phyloP scores from a whole-genome alignment of 2,888 invertebrate genomes.

The Cantharis rufa region DNA sequence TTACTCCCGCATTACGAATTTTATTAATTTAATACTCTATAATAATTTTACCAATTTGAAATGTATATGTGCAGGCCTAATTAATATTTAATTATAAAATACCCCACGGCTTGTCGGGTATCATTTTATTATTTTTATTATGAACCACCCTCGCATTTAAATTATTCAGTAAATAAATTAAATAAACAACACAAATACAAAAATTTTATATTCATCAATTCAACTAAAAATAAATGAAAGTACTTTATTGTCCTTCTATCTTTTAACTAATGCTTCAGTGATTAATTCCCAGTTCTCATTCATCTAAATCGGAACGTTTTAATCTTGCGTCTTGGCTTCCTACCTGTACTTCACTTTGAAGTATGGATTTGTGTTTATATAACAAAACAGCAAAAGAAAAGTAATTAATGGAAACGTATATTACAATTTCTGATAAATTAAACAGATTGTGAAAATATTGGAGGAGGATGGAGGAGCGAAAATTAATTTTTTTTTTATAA shows the following conservation, averaged over 20 bases:
- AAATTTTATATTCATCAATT: slow-evolving; percentile 12
- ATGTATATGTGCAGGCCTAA: neutral
- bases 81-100: neutral
- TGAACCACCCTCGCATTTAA: neutral
- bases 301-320: slow-evolving; percentile 20
- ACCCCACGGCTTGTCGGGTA: neutral
- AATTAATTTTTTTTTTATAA: neutral
- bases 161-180: neutral
- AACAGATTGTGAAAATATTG: neutral
- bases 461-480: neutral
- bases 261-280: slow-evolving; percentile 19
- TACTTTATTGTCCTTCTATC: slow-evolving; percentile 10
- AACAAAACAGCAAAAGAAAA: neutral
- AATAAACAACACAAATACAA: neutral
- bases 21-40: too few relatives aligned
- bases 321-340: slow-evolving; percentile 9
- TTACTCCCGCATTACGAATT: neutral
- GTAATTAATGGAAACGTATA: neutral
- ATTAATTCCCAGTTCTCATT: slow-evolving; percentile 18
- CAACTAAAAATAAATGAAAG: slow-evolving; percentile 18
- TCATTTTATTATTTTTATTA: neutral
- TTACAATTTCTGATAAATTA: neutral
- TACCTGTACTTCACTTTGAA: neutral
- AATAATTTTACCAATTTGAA: neutral
- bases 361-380: neutral